phyloP scores from a whole-genome alignment of 2,888 invertebrate genomes.

The Microdon myrmicae region DNA sequence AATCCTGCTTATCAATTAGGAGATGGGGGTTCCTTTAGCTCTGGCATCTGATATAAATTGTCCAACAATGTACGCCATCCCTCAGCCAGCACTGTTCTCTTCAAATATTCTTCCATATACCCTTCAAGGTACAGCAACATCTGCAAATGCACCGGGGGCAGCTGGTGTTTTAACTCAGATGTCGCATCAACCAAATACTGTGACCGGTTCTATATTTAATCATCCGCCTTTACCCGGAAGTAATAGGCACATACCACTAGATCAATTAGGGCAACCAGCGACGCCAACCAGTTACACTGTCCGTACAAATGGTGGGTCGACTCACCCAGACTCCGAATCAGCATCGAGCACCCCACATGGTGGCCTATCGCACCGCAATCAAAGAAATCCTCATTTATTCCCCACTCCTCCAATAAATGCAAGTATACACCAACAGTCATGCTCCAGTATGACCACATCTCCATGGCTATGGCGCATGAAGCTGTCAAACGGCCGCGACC shows the following conservation, averaged over 20 bases:
- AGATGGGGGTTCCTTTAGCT: slow-evolving; percentile 55
- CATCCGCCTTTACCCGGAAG: slow-evolving; percentile 49
- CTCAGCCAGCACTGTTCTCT: slow-evolving; percentile 65
- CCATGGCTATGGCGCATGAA: too few relatives aligned
- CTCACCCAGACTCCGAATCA: slow-evolving; percentile 60
- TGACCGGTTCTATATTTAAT: slow-evolving; percentile 63
- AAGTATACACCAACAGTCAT: too few relatives aligned
- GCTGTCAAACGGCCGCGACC: too few relatives aligned
- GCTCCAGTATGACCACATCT: too few relatives aligned
- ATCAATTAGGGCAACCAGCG: too few relatives aligned
- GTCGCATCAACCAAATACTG: slow-evolving; percentile 61
- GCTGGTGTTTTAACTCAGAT: slow-evolving; percentile 58
- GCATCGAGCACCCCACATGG: slow-evolving; percentile 66
- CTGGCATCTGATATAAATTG: slow-evolving; percentile 55
- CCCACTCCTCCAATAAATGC: slow-evolving; percentile 66
- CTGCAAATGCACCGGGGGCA: slow-evolving; percentile 55
- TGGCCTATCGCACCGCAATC: slow-evolving; percentile 55
- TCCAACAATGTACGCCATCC: slow-evolving; percentile 64
- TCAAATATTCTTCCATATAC: slow-evolving; percentile 66
- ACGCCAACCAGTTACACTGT: slow-evolving; percentile 54
- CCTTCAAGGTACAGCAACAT: slow-evolving; percentile 55
- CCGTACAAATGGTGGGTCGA: slow-evolving; percentile 51
- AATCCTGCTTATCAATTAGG: slow-evolving; percentile 61
- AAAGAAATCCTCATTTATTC: slow-evolving; percentile 64
- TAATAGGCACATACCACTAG: slow-evolving; percentile 51